Evolutionary conservation across 1,140 invertebrate genomes (phyloP), one percentile per base, ranked within the genome.

Genomic region (Diabrotica undecimpunctata): DNA sequence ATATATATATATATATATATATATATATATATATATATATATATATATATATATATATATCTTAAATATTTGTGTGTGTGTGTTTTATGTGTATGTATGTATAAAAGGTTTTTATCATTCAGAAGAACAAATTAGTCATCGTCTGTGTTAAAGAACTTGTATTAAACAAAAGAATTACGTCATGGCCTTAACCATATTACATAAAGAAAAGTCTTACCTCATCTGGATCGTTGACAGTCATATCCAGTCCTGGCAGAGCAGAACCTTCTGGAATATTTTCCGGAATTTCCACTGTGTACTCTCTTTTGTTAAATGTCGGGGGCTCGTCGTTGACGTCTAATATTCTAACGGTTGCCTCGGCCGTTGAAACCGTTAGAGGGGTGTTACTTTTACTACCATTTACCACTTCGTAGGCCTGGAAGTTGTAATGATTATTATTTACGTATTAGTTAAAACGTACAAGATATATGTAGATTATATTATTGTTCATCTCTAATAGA

Each of bases 241-340:
- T 95, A 70, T 94, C 89, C 52, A 95, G 75, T 73, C 90, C 85
- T 0, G 91, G 91, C 9, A 96, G 77, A 0, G 91, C 90, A 0
- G 92, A 93, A 2, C 92, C 93, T 58, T 88, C 82, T 0, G 89
- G 86, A 5, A 93, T 87, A 72, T 93, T 94, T 77, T 96, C 94
- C 0, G 88, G 86, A 63, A 95, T 87, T 54, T 87, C 86, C 7
- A 94, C 90, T 51, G 81, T 84, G 78, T 94, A 95, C 75, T 95
- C 92, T 41, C 88, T 84, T 50, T 85, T 82, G 80, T 92, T 92
- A 78, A 94, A 94, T 11, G 82, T 80, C 0, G 96, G 96, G 0
- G 94, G 88, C 71, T 94, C 93, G 78, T 99, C 96, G 79, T 98
- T 98, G 0, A 97, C 93, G 80, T 97, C 95, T 74, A 88, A 87